A percentile compares a stretch with the other conserved stretches of the same genome.
phyloP scores from a whole-genome alignment of 2,888 invertebrate genomes.

The Tuberolachnus salignus region DNA sequence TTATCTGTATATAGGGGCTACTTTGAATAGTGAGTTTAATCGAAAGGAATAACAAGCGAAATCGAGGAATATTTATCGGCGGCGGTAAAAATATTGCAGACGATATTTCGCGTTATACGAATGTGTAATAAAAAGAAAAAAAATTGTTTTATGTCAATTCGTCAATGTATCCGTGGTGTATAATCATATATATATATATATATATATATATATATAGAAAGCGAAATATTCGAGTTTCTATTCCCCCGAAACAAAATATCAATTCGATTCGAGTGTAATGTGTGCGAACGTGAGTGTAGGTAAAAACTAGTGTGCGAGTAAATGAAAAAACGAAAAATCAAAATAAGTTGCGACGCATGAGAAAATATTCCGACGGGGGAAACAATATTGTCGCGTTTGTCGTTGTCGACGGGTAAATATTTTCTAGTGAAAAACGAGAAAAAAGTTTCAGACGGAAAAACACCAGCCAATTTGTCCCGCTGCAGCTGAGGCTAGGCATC shows the following conservation, averaged over 20 bases:
- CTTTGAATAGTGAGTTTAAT: not conserved
- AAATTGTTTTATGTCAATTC: not conserved
- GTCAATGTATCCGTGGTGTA: not conserved
- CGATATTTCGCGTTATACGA: not conserved
- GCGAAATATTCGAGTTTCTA: constrained; percentile 41
- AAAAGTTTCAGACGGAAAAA: constrained; percentile 12
- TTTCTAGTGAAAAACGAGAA: not conserved
- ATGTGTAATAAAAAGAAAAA: not conserved
- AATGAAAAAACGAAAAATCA: not conserved
- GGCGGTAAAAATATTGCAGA: constrained; percentile 6
- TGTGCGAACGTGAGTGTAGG: constrained; percentile 8
- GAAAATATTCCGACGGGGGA: not conserved
- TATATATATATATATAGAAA: too few relatives aligned
- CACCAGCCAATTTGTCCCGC: constrained; percentile 20
- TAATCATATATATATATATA: too few relatives aligned
- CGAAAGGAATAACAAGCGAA: not conserved
- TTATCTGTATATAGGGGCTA: not conserved
- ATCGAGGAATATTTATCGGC: too few relatives aligned
- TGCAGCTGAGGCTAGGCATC: not conserved
- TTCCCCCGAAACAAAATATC: constrained; percentile 28
- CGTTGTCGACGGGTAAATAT: constrained; percentile 26
- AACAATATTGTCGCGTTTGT: constrained; percentile 8
- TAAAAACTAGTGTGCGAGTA: constrained; percentile 17
- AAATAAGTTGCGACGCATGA: not conserved
- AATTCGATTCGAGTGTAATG: constrained; percentile 23